Evolutionary conservation across 2,888 invertebrate species (phyloP), one percentile per base, ranked within the genome.

Genomic region (Fragum sueziense): DNA sequence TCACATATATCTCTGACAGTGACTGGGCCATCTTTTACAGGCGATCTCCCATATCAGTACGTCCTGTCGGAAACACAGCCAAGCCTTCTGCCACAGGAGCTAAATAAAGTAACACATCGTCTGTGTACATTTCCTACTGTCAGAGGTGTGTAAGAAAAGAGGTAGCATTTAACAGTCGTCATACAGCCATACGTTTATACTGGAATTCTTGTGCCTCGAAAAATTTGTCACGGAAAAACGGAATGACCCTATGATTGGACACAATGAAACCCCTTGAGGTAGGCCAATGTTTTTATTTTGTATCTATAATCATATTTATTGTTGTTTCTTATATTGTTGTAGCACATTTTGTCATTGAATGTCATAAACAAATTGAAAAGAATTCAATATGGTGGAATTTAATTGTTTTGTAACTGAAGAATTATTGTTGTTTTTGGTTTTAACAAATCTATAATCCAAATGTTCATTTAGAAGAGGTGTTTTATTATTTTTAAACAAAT

Each of bases 251-350:
- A 25, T 51, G 47, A 29, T 74, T 65, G 74, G 74, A 62, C 62
- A 76, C 70, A 47, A 83, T 83, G 83, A 83, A 83, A 79, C 83
- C 83, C 9, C 54, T 83, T 65, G 83, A 83, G 80, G 83, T 83
- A 57, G 25, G 57, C 34, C 4, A 14, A 41, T 76, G 22, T 65
- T 9, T 70, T 51, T 7, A 11, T 62, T n/a, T 59, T 59, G 2
- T n/a, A 61, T 9, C 20, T 1, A 20, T 0, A 27, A 47, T 62
- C 47, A 68, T 72, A 47, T 22, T 29, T 69, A 51, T 7, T 29
- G 27, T 25, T 17, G 4, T 31, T 20, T 37, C 1, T 62, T 34
- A 37, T n/a, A 34, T 22, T 37, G 1, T 57, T 57, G 1, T 57
- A 25, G n/a, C n/a, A 27, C 2, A 25, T 37, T 34, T 34, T 78